Evolutionary conservation across 2,888 invertebrate species (phyloP), one percentile per base, ranked within the genome.

Genomic region (Eupithecia pulchellata): DNA sequence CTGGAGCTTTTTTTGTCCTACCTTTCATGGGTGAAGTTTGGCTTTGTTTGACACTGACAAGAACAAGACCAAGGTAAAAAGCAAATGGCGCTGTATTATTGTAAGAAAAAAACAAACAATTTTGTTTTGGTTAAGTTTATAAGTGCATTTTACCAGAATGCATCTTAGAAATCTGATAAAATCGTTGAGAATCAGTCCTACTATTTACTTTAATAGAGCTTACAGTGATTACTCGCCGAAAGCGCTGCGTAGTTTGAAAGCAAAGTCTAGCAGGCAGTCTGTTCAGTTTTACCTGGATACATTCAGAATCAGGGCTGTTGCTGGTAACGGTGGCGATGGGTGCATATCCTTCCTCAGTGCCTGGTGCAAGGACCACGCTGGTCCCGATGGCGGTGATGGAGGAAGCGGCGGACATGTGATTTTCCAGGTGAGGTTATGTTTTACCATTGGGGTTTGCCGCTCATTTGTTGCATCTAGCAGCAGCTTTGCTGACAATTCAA

Each of bases 251-350:
- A 94, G 92, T 75, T 79, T 93, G 13, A 93, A 94, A 79, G 84
- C 86, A 0, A 93, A 93, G 73, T 93, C 92, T 8, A 90, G 82
- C 0, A 78, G 91, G 0, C 84, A 84, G 62, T 89, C 88, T 1
- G 90, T 93, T 0, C 95, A 95, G 75, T 95, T 94, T 81, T 98
- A 98, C 87, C 95, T 97, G 0, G 98, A 98, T 91, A 94, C 95
- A 4, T 95, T 95, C 79, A 87, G 94, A 80, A 94, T 98, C 0
- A 90, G 96, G 66, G 95, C 96, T 0, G 85, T 95, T 0, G 99
- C 97, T 0, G 99, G 99, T 0, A 96, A 96, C 36, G 99, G 99
- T 0, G 99, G 99, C 0, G 96, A 99, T 92, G 99, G 99, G 0
- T 96, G 96, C 78, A 96, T 99, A 68, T 98, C 98, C 0, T 99